Evolutionary conservation across 1,140 invertebrate genomes (phyloP), one percentile per base, ranked within the genome.

Genomic region (Aphis gossypii): DNA sequence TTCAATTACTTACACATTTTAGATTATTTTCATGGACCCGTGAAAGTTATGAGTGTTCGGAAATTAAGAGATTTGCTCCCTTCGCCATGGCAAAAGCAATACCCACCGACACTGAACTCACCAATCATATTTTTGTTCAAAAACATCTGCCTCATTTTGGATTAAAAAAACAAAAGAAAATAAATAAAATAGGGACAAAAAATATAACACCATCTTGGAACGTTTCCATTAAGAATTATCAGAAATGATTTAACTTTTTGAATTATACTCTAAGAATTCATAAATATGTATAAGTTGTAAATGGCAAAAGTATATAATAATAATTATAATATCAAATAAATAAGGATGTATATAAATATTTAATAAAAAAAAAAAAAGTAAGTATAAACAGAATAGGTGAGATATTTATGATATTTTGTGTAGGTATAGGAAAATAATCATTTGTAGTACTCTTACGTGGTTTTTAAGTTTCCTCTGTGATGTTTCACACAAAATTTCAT

Each of bases 41-140:
- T 44, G 7, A 23, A 92, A 92, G 44, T 92, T 92, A 82, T 48
- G n/a, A 92, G 76, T 76, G 46, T 92, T 92, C 68, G 60, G 76
- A 92, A 82, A 92, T 92, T 92, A 83, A 48, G 60, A 92, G 41
- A 38, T 92, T 91, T 91, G 56, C 25, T 48, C 35, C 35, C 25
- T 44, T 41, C 90, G 46, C 9, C 2, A 18, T 48, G 48, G 35
- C 51, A 89, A 89, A 30, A 20, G 87, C 88, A 89, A 89, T 89
- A 51, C 87, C 87, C 48, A 30, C n/a, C 35, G 41, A 91, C 30
- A 25, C 89, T 35, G 14, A 21, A 23, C 91, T 51, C 91, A 92
- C 91, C 68, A 92, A 92, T 92, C 91, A 92, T 92, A 84, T 83
- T 91, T 91, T 91, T 76, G 54, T 92, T 92, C 91, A 83, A 82